These are phyloP conservation scores for Neoarius graeffei DNA, from an alignment of 2,113 vertebrate species.

Conservation along the genomic window DNA sequence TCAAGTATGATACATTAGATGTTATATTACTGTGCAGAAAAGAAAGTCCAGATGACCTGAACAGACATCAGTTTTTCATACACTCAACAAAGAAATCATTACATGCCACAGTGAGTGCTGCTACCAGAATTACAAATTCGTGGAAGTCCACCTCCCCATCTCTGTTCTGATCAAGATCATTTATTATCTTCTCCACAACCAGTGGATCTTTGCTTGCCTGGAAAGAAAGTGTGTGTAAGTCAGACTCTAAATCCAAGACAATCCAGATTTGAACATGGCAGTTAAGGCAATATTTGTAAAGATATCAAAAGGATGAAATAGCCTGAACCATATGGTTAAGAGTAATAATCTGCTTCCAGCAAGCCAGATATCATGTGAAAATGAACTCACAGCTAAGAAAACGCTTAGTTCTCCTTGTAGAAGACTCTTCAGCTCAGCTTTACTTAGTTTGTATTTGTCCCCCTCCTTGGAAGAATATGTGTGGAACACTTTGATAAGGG, in stretches of 20 bases:
- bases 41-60: conserved; percentile 2
- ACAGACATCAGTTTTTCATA: conserved; percentile 38
- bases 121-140: conserved; percentile 89
- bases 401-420: conserved; percentile 79
- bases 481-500: conserved; percentile 84
- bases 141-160: conserved; percentile 92
- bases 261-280: background rate
- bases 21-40: conserved; percentile 23
- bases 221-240: background rate
- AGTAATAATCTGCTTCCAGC: background rate
- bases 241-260: background rate
- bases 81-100: conserved; percentile 82
- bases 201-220: conserved; percentile 78
- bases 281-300: background rate
- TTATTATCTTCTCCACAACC: conserved; percentile 86
- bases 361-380: background rate
- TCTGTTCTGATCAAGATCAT: conserved; percentile 83
- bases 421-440: conserved; percentile 83
- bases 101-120: conserved; percentile 85
- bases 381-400: conserved; percentile 78
- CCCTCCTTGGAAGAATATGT: conserved; percentile 87
- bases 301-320: too few relatives aligned
- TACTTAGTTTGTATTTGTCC: conserved; percentile 89
- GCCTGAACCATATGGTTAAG: background rate
- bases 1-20: background rate